Evolutionary conservation across 2,797 vertebrate species (phyloP), one percentile per base, ranked within the genome.

Genomic region (Xenops minutus): DNA sequence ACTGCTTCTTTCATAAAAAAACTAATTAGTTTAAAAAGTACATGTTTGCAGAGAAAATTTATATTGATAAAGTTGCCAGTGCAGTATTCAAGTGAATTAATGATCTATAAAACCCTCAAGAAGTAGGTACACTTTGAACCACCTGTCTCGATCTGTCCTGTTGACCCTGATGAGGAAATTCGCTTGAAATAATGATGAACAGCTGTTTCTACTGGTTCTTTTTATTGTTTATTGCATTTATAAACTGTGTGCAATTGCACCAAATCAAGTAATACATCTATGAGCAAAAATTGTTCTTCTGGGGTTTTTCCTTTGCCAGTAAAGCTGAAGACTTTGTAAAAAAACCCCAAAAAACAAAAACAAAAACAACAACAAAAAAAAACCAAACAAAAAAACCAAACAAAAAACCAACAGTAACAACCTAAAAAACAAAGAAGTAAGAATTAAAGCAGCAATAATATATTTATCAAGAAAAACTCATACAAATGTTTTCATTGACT

Each of bases 1-100:
- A 92, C 74, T 96, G 61, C 22, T 95, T 89, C 85, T 95, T 96
- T 97, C 86, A 92, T 91, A 83, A 90, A 97, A 97, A 94, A 92
- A 24, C 54, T 91, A 89, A 91, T 96, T 95, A 92, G 87, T 91
- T 94, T 89, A 0, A 95, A 92, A 96, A 93, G 55, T 91, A 55
- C 63, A 32, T n/a, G 29, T 87, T 95, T 84, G 11, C 52, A 69
- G 34, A 66, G n/a, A 89, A 90, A 95, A 94, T 67, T 55, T 83
- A 56, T 94, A 85, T 71, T 67, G 41, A 92, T 91, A 85, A 95
- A 89, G 9, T 83, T 92, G 37, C 51, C 36, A 77, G 36, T 62
- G 34, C 37, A 36, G 39, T 92, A 81, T 74, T 82, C 72, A 75
- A 85, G 39, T 56, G 24, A 76, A 92, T 91, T 88, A 87, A 82